These are phyloP conservation scores for Rotaria socialis DNA, from an alignment of 2,888 invertebrate genomes.

Conservation along the genomic window DNA sequence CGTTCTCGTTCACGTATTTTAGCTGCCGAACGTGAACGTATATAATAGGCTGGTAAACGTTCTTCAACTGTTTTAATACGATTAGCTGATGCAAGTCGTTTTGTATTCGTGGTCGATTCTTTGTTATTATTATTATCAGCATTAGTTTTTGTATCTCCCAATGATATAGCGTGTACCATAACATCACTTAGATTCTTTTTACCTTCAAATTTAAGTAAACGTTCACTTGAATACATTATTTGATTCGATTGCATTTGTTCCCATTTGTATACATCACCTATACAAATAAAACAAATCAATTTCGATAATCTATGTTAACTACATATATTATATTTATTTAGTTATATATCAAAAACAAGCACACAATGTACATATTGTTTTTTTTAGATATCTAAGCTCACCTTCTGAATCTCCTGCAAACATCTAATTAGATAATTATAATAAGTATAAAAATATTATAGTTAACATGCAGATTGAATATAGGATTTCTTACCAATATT, in stretches of 20 bases:
- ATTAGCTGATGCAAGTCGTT: neutral
- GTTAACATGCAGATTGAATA: neutral
- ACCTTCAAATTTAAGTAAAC: conserved; percentile 42
- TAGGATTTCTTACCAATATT: conserved; percentile 48
- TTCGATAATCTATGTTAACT: neutral
- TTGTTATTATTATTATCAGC: neutral
- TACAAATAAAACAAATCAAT: conserved; percentile 47
- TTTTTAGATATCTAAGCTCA: neutral
- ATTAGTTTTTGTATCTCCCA: neutral
- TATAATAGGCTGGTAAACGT: conserved; percentile 28
- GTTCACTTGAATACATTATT: conserved; percentile 53
- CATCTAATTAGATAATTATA: conserved; percentile 6
- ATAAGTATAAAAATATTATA: neutral
- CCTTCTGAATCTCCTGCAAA: conserved; percentile 23
- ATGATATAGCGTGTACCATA: neutral
- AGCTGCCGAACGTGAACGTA: conserved; percentile 19
- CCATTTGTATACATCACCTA: conserved; percentile 57
- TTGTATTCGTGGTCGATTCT: neutral
- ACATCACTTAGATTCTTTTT: neutral
- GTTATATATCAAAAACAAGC: neutral
- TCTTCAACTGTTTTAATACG: neutral
- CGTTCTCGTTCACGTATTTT: conserved; percentile 9
- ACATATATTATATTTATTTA: neutral
- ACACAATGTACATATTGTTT: neutral
- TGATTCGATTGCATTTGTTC: conserved; percentile 59